These are phyloP conservation scores for Agrypnus murinus DNA, from an alignment of 2,888 invertebrate species.

Conservation along the genomic window DNA sequence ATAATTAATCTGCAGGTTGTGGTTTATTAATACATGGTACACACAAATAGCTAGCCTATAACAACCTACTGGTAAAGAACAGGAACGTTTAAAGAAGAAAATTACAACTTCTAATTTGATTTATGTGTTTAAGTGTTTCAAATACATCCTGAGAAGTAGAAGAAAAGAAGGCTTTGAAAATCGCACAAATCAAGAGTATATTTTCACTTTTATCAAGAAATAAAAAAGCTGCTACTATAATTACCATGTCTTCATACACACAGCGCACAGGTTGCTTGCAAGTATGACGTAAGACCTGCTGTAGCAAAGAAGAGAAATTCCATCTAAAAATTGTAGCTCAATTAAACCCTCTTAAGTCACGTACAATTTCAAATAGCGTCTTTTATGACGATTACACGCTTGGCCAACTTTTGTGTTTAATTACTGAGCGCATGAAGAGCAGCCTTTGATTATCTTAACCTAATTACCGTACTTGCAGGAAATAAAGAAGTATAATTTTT, in stretches of 20 bases:
- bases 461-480: slow-evolving; percentile 35
- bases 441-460: slow-evolving; percentile 38
- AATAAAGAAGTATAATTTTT: slow-evolving; percentile 28
- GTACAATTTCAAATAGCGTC: slow-evolving; percentile 30
- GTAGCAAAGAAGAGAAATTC: slow-evolving; percentile 32
- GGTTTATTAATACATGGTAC: no score
- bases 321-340: slow-evolving; percentile 26
- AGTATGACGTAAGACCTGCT: slow-evolving; percentile 28
- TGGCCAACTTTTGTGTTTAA: slow-evolving; percentile 34
- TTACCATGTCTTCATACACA: slow-evolving; percentile 37
- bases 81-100: not conserved
- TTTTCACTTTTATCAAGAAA: slow-evolving; percentile 31
- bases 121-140: slow-evolving; percentile 8
- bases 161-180: slow-evolving; percentile 19
- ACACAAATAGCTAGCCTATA: no score
- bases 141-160: slow-evolving; percentile 1
- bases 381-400: slow-evolving; percentile 29
- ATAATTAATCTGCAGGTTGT: slow-evolving; percentile 15
- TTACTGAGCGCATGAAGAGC: slow-evolving; percentile 35
- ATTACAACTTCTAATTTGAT: slow-evolving; percentile 6
- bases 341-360: slow-evolving; percentile 29
- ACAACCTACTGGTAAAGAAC: slow-evolving; percentile 1
- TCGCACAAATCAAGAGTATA: slow-evolving; percentile 3
- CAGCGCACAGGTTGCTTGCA: no score
- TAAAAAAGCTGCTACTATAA: slow-evolving; percentile 26